Evolutionary conservation across 2,797 vertebrate species (phyloP).

Genomic region (Hypotaenidia philippensis): DNA sequence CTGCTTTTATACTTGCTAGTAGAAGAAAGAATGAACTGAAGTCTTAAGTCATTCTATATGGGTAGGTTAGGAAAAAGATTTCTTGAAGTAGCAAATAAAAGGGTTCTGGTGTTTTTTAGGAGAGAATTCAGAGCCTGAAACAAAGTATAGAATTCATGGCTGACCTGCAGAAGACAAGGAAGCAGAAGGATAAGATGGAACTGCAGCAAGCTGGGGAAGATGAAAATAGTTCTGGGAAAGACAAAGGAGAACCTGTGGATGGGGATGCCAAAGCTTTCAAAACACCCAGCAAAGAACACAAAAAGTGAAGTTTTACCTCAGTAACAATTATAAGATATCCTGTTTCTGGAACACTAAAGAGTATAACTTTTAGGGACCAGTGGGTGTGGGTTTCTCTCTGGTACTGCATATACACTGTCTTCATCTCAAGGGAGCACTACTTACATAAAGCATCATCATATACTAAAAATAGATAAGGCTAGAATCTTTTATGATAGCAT

Average conservation of each 20-base stretch:
- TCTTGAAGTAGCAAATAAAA: background rate
- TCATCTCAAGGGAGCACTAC: background rate
- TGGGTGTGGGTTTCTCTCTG: background rate
- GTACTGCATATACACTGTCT: background rate
- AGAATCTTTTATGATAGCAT: background rate
- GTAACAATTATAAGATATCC: background rate
- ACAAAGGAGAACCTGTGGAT: constrained; percentile 77
- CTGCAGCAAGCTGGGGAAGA: constrained; percentile 73
- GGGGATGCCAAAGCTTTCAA: constrained; percentile 84
- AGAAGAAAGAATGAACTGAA: background rate
- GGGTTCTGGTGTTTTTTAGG: constrained; percentile 78
- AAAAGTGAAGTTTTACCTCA: constrained; percentile 82
- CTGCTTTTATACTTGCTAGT: background rate
- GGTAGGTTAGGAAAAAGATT: background rate
- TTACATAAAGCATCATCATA: background rate
- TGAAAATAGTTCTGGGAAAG: constrained; percentile 76
- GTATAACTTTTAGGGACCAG: background rate
- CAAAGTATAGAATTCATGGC: constrained; percentile 98
- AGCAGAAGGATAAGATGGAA: constrained; percentile 84
- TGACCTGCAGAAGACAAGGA: constrained; percentile 88
- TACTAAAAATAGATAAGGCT: background rate
- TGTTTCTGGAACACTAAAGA: too few relatives aligned
- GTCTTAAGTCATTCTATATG: background rate
- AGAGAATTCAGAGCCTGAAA: constrained; percentile 94
- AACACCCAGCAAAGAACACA: constrained; percentile 83